A percentile compares a stretch with the other conserved stretches of the same genome.
Evolutionary conservation across 2,113 vertebrate species (phyloP).

Genomic region (Pyrgilauda ruficollis): DNA sequence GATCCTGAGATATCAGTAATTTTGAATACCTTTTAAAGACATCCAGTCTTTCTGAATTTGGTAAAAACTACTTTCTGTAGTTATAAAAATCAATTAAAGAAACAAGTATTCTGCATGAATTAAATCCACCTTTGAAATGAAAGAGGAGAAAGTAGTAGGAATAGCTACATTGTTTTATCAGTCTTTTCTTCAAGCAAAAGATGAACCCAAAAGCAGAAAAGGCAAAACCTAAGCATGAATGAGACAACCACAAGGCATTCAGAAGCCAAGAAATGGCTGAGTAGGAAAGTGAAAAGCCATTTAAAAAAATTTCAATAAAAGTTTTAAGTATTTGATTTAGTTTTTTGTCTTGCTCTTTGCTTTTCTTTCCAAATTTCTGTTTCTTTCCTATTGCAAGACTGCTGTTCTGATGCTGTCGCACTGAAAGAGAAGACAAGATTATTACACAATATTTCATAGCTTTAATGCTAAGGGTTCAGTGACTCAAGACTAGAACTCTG

Average conservation of each 20-base stretch:
- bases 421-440: background rate
- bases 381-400: background rate
- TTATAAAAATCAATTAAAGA: background rate
- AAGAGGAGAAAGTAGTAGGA: background rate
- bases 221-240: background rate
- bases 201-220: background rate
- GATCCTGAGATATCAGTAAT: background rate
- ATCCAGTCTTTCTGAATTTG: background rate
- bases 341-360: background rate
- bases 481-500: background rate
- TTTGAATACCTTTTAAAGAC: background rate
- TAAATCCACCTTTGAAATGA: background rate
- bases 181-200: background rate
- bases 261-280: background rate
- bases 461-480: background rate
- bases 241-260: background rate
- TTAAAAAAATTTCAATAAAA: background rate
- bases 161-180: background rate
- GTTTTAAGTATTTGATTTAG: background rate
- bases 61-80: background rate
- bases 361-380: background rate
- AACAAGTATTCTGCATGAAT: background rate
- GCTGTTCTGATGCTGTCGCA: background rate
- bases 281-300: background rate
- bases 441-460: background rate